Percentiles rank a stretch among this genome's conserved stretches.
Conservation (phyloP, 2,888 invertebrate genomes). For the Andrena hattorfiana region DNA sequence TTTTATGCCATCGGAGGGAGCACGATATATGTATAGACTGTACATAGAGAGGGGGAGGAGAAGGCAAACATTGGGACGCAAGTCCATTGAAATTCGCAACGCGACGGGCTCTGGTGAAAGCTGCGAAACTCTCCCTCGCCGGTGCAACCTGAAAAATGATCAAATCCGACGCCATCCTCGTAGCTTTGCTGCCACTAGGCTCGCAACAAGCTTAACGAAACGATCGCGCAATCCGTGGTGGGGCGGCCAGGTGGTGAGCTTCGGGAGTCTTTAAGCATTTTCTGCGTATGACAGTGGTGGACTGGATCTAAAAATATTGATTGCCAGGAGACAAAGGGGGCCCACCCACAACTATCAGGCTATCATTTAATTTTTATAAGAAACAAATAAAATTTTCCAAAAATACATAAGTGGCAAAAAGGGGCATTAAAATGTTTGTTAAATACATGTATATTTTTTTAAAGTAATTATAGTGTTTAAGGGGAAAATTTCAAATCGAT, state of each 20-base stretch:
- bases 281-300: no score
- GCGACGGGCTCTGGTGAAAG: conserved; percentile 44
- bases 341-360: no score
- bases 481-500: no score
- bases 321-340: no score
- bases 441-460: no score
- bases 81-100: conserved; percentile 65
- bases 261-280: no score
- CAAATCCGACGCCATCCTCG: not conserved
- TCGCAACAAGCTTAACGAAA: not conserved
- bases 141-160: conserved; percentile 25
- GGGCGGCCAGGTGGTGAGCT: not conserved
- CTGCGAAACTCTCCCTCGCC: conserved; percentile 38
- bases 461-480: no score
- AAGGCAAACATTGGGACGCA: conserved; percentile 67
- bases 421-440: no score
- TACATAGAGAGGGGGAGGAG: conserved; percentile 15
- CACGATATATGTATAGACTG: conserved; percentile 45
- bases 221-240: not conserved
- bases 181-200: not conserved
- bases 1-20: conserved; percentile 60
- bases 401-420: no score
- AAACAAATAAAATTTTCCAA: no score
- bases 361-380: no score
- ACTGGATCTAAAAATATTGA: no score